Percentiles rank a stretch among this genome's conserved stretches.
phyloP scores from a whole-genome alignment of 2,113 vertebrate genomes.

The Corythoichthys haematopterus region DNA sequence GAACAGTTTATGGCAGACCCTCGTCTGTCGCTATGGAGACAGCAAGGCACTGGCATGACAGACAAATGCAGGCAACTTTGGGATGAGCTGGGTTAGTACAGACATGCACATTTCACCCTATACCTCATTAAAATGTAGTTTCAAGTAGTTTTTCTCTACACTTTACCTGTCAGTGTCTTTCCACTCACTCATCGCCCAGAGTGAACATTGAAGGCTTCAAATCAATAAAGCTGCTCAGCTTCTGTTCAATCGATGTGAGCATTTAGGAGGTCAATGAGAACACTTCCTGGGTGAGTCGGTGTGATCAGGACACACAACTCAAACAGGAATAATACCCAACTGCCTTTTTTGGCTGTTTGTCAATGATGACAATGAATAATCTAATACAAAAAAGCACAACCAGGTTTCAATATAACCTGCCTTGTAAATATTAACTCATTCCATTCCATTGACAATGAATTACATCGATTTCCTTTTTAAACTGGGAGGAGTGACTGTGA shows the following conservation, averaged over 20 bases:
- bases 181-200: slow-evolving; percentile 26
- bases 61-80: slow-evolving; percentile 98
- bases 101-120: neutral
- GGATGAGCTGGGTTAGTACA: slow-evolving; percentile 85
- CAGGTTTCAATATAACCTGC: too few species aligned
- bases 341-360: slow-evolving; percentile 17
- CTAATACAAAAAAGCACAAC: neutral
- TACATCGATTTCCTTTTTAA: too few species aligned
- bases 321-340: slow-evolving; percentile 43
- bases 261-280: slow-evolving; percentile 69
- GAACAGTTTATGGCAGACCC: slow-evolving; percentile 99
- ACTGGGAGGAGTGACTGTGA: too few species aligned
- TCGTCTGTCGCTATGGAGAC: slow-evolving; percentile 93
- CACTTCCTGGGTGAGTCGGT: slow-evolving; percentile 56
- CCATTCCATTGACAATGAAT: too few species aligned
- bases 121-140: neutral
- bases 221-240: slow-evolving; percentile 69
- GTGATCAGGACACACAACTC: slow-evolving; percentile 41
- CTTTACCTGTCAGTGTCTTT: slow-evolving; percentile 19
- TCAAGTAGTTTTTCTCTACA: neutral
- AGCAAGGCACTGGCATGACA: slow-evolving; percentile 96
- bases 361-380: slow-evolving; percentile 1
- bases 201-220: slow-evolving; percentile 51
- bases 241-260: slow-evolving; percentile 64
- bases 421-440: too few species aligned